A percentile compares a stretch with the other conserved stretches of the same genome.
Conservation (phyloP, 2,113 vertebrate genomes). For the Crotalus viridis region DNA sequence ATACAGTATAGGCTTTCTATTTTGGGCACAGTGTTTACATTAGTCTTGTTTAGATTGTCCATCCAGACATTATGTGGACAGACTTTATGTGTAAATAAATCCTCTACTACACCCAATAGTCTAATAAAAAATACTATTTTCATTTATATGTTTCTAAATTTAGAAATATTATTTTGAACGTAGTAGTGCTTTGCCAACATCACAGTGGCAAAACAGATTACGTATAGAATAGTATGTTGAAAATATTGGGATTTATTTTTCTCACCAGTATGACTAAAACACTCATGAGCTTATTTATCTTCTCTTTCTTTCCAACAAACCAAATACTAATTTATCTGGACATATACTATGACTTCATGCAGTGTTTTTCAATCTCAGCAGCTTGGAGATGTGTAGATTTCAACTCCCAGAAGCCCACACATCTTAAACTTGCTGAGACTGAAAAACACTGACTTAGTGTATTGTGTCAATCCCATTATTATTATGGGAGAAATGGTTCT, state of each 20-base stretch:
- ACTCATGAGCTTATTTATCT: background rate
- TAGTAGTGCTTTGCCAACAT: background rate
- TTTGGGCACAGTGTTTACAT: conserved; percentile 11
- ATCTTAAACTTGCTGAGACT: no score
- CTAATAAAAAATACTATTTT: background rate
- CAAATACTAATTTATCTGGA: background rate
- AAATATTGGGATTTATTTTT: background rate
- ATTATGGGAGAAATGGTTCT: background rate
- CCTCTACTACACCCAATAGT: background rate
- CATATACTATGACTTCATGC: background rate
- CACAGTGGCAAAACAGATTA: background rate
- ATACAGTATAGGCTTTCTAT: background rate
- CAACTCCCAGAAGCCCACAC: no score
- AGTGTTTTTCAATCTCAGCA: background rate
- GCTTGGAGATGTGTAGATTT: no score
- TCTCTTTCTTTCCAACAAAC: background rate
- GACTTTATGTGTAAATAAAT: background rate
- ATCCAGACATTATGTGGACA: background rate
- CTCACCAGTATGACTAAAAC: background rate
- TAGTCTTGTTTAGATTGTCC: background rate
- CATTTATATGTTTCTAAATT: background rate
- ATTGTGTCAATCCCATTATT: background rate
- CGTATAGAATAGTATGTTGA: background rate
- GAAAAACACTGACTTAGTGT: no score
- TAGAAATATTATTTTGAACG: background rate